phyloP scores from a whole-genome alignment of 2,113 vertebrate species.

The Siniperca knerii region DNA sequence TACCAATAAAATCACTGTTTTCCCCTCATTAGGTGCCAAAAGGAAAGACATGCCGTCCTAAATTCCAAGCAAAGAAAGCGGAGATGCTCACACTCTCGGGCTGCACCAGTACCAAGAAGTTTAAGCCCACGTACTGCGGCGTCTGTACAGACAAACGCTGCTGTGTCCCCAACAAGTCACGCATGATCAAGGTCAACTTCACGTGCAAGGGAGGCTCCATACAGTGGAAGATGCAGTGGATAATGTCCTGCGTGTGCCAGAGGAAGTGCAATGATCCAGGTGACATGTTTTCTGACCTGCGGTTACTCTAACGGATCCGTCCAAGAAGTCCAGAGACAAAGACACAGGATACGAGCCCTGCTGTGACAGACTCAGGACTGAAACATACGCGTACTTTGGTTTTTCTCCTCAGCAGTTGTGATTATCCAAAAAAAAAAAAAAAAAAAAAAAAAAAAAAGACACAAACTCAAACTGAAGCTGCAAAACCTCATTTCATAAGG shows the following conservation, averaged over 20 bases:
- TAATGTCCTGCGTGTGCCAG: slow-evolving; percentile 94
- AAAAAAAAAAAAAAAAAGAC: neutral
- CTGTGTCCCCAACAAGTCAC: slow-evolving; percentile 91
- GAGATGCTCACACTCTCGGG: slow-evolving; percentile 92
- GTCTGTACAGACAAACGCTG: slow-evolving; percentile 91
- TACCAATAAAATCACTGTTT: neutral
- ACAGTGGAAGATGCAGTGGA: slow-evolving; percentile 97
- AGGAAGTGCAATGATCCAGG: slow-evolving; percentile 88
- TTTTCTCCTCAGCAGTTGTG: neutral
- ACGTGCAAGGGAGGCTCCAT: slow-evolving; percentile 88
- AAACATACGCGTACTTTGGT: slow-evolving; percentile 4
- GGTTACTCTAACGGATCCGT: slow-evolving; percentile 81
- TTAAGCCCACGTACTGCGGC: slow-evolving; percentile 92
- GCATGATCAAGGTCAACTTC: slow-evolving; percentile 90
- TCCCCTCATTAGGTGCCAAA: slow-evolving; percentile 84
- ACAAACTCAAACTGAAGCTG: neutral
- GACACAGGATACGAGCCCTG: neutral
- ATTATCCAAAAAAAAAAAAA: neutral
- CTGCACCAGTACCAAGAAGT: slow-evolving; percentile 89
- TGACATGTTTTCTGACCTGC: slow-evolving; percentile 92
- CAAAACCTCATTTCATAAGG: slow-evolving; percentile 14
- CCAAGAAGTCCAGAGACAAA: neutral
- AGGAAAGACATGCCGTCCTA: slow-evolving; percentile 91
- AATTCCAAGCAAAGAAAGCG: slow-evolving; percentile 88
- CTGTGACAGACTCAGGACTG: slow-evolving; percentile 18